phyloP scores from a whole-genome alignment of 2,888 invertebrate species.

The Drosophila greeni region DNA sequence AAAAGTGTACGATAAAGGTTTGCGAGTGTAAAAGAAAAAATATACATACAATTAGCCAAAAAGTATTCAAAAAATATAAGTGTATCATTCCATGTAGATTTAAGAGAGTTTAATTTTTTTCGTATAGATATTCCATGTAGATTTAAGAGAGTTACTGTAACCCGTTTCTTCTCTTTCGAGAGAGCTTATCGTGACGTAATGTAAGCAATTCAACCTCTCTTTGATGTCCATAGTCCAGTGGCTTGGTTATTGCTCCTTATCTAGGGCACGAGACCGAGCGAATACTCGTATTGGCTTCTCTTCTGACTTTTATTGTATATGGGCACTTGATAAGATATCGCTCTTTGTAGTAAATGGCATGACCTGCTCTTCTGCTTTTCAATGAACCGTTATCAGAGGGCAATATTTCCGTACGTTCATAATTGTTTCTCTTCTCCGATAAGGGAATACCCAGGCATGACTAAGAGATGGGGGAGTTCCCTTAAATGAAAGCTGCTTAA shows the following conservation, averaged over 20 bases:
- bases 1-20: constrained; percentile 59
- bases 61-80: constrained; percentile 17
- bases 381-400: constrained; percentile 15
- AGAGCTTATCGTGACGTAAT: too few relatives aligned
- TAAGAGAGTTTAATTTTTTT: too few relatives aligned
- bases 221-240: constrained; percentile 1
- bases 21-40: constrained; percentile 49
- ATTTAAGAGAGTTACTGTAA: too few relatives aligned
- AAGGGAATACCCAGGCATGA: not conserved
- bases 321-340: constrained; percentile 12
- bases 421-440: constrained; percentile 12
- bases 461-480: constrained; percentile 10
- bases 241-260: constrained; percentile 3
- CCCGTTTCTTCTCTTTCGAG: too few relatives aligned
- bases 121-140: too few relatives aligned
- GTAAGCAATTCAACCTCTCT: constrained; percentile 1
- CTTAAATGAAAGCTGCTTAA: not conserved
- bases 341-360: constrained; percentile 1
- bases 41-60: constrained; percentile 43
- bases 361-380: constrained; percentile 3
- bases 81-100: not conserved
- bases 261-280: not conserved
- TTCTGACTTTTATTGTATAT: not conserved
- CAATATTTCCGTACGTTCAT: not conserved
- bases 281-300: constrained; percentile 7